Conservation (phyloP, 2,797 vertebrate species). For the Falco concolor region DNA sequence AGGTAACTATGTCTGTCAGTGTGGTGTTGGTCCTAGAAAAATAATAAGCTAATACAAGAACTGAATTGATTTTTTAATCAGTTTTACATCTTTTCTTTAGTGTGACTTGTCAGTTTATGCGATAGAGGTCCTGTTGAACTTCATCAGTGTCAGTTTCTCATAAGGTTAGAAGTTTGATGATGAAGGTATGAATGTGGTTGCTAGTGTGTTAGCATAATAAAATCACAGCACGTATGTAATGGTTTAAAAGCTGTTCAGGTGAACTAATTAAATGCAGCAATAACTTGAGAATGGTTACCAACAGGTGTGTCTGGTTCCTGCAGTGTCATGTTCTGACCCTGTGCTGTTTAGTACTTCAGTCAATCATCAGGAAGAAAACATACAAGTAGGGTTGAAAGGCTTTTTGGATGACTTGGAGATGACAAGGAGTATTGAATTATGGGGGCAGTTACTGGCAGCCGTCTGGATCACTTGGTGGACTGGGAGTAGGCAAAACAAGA, state of each 20-base stretch:
- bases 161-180: neutral
- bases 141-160: neutral
- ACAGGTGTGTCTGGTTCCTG: slow-evolving; percentile 4
- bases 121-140: neutral
- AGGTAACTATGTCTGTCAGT: neutral
- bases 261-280: neutral
- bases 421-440: neutral
- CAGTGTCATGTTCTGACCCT: neutral
- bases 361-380: neutral
- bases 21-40: neutral
- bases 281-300: neutral
- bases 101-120: neutral
- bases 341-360: neutral
- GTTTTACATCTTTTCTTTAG: neutral
- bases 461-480: neutral
- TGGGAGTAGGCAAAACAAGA: slow-evolving; percentile 13
- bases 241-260: neutral
- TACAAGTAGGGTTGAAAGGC: neutral
- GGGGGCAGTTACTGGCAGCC: neutral
- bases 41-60: neutral
- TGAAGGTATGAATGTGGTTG: neutral
- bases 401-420: neutral
- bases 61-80: neutral
- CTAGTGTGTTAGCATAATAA: neutral
- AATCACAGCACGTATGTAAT: neutral